Evolutionary conservation across 2,797 vertebrate genomes (phyloP).

Genomic region (Erpetoichthys calabaricus): DNA sequence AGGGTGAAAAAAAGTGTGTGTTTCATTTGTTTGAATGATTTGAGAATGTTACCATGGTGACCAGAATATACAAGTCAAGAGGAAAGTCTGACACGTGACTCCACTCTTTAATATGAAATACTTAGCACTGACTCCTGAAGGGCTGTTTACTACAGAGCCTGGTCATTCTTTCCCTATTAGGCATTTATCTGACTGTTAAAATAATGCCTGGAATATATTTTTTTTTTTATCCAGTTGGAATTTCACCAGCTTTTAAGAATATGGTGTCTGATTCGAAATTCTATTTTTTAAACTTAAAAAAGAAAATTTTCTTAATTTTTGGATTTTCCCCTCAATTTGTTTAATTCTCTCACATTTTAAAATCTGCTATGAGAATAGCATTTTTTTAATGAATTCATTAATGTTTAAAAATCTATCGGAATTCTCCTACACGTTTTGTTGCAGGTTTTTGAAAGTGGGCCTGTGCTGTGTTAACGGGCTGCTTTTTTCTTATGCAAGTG

Average conservation of each 20-base stretch:
- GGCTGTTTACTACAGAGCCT: slow-evolving; percentile 29
- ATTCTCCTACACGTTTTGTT: too few species aligned
- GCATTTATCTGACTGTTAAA: not conserved
- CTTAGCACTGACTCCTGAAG: slow-evolving; percentile 14
- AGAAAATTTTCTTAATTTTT: too few species aligned
- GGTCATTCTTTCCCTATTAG: slow-evolving; percentile 16
- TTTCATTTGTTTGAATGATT: slow-evolving; percentile 35
- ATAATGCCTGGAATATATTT: not conserved
- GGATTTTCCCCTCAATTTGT: too few species aligned
- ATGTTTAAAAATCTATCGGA: too few species aligned
- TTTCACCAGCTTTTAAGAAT: not conserved
- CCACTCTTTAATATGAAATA: slow-evolving; percentile 23
- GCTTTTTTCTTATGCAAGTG: too few species aligned
- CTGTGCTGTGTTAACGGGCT: too few species aligned
- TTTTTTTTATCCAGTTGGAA: not conserved
- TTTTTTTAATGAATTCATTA: too few species aligned
- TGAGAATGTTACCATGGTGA: slow-evolving; percentile 32
- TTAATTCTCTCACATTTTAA: too few species aligned
- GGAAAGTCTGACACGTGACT: not conserved
- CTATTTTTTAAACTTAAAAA: too few species aligned
- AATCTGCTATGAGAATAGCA: too few species aligned
- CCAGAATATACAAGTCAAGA: slow-evolving; percentile 29
- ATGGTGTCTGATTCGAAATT: too few species aligned
- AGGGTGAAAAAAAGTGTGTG: slow-evolving; percentile 22
- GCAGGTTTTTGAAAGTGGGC: too few species aligned